Conservation (phyloP, 2,797 vertebrate genomes). For the Rhinella marina region DNA sequence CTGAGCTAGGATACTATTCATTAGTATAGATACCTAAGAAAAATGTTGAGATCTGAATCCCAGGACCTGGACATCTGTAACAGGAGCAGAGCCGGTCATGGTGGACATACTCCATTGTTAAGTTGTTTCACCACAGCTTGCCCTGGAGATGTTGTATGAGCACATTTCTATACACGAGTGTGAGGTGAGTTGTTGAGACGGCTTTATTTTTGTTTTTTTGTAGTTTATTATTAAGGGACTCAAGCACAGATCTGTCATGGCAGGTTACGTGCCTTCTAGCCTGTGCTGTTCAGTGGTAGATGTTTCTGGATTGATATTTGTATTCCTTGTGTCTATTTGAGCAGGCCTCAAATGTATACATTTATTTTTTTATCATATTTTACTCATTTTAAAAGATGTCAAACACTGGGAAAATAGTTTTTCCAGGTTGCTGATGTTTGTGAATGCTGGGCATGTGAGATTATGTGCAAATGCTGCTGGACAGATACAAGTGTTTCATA, state of each 20-base stretch:
- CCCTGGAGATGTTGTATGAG: background rate
- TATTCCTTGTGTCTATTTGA: constrained; percentile 72
- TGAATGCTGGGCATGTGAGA: constrained; percentile 81
- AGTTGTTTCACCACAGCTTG: background rate
- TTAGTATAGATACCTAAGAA: no score
- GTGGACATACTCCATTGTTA: background rate
- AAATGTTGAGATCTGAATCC: background rate
- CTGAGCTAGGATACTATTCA: background rate
- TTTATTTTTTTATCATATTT: constrained; percentile 64
- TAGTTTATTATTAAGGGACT: constrained; percentile 72
- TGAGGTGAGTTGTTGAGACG: background rate
- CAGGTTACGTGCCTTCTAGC: constrained; percentile 47
- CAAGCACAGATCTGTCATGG: constrained; percentile 64
- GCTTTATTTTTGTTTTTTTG: constrained; percentile 12
- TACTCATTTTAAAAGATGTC: constrained; percentile 25
- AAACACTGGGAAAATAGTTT: background rate
- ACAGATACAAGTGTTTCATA: constrained; percentile 71
- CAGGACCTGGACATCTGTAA: background rate
- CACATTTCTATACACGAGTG: background rate
- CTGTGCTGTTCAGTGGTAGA: constrained; percentile 62
- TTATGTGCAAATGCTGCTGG: constrained; percentile 76
- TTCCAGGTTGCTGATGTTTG: constrained; percentile 15
- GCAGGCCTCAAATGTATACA: constrained; percentile 77
- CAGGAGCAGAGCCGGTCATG: background rate
- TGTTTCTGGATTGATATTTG: constrained; percentile 66